Conservation (phyloP, 1,140 invertebrate species). For the Anoplophora glabripennis region DNA sequence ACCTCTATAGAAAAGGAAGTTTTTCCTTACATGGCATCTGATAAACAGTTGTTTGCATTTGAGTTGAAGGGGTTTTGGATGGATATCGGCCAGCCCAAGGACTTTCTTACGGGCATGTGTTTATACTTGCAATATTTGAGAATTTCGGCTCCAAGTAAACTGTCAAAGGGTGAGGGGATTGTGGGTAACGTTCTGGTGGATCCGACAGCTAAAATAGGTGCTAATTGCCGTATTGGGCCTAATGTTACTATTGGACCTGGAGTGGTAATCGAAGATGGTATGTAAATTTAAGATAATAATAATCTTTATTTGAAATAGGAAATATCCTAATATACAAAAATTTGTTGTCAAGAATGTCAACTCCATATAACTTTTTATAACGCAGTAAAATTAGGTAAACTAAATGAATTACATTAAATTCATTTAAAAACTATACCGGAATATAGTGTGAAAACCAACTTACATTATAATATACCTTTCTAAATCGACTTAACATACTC, state of each 20-base stretch:
- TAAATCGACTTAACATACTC: too few relatives aligned
- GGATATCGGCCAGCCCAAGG: slow-evolving; percentile 99
- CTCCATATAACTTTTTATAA: too few relatives aligned
- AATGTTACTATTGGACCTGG: slow-evolving; percentile 97
- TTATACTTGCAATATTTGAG: slow-evolving; percentile 78
- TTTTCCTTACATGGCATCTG: slow-evolving; percentile 90
- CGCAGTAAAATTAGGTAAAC: too few relatives aligned
- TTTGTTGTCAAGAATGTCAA: too few relatives aligned
- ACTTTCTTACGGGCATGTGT: slow-evolving; percentile 94
- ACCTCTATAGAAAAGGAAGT: slow-evolving; percentile 99
- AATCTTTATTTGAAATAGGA: too few relatives aligned
- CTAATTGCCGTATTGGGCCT: slow-evolving; percentile 94
- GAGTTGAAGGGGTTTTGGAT: slow-evolving; percentile 98
- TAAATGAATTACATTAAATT: too few relatives aligned
- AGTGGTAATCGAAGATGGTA: slow-evolving; percentile 92
- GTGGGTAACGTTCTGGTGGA: slow-evolving; percentile 91
- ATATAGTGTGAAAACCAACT: too few relatives aligned
- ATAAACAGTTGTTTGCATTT: slow-evolving; percentile 89
- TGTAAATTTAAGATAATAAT: slow-evolving; percentile 26
- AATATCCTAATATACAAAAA: too few relatives aligned
- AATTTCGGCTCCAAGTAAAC: slow-evolving; percentile 68
- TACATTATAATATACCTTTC: too few relatives aligned
- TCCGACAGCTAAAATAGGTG: slow-evolving; percentile 87
- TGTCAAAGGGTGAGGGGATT: slow-evolving; percentile 72
- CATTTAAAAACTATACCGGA: too few relatives aligned